Percentiles rank a stretch among this genome's conserved stretches.
phyloP scores from a whole-genome alignment of 2,888 invertebrate genomes.

The Plusia festucae region DNA sequence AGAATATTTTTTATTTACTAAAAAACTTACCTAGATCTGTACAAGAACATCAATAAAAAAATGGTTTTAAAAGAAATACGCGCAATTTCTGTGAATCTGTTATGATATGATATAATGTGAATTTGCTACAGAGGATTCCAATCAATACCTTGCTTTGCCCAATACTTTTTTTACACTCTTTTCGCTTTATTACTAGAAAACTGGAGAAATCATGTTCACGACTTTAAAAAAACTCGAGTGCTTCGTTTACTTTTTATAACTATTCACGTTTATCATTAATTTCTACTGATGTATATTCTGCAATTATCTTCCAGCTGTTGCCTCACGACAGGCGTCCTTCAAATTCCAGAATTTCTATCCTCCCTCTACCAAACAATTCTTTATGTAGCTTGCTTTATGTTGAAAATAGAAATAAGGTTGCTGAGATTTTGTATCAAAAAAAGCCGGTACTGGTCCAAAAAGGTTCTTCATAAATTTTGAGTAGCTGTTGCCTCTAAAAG shows the following conservation, averaged over 20 bases:
- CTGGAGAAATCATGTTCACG: no score
- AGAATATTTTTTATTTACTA: no score
- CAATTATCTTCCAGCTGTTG: neutral
- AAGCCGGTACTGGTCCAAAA: conserved; percentile 37
- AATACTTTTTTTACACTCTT: no score
- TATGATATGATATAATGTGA: no score
- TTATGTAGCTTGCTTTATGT: conserved; percentile 22
- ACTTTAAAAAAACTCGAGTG: neutral
- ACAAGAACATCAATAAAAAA: no score
- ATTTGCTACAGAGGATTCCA: no score
- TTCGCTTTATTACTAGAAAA: no score
- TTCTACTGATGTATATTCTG: conserved; percentile 10
- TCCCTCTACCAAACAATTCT: conserved; percentile 8
- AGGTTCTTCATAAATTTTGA: conserved; percentile 49
- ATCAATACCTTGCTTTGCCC: no score
- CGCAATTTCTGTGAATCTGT: no score
- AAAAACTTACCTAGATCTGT: no score
- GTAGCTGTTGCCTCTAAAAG: conserved; percentile 21
- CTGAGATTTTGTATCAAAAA: conserved; percentile 43
- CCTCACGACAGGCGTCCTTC: neutral
- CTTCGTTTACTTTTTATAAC: conserved; percentile 13
- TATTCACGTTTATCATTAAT: neutral
- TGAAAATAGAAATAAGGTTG: conserved; percentile 25
- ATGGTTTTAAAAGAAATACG: no score
- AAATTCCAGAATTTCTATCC: conserved; percentile 10